phyloP scores from a whole-genome alignment of 1,140 invertebrate species.

The Doryteuthis pealeii region DNA sequence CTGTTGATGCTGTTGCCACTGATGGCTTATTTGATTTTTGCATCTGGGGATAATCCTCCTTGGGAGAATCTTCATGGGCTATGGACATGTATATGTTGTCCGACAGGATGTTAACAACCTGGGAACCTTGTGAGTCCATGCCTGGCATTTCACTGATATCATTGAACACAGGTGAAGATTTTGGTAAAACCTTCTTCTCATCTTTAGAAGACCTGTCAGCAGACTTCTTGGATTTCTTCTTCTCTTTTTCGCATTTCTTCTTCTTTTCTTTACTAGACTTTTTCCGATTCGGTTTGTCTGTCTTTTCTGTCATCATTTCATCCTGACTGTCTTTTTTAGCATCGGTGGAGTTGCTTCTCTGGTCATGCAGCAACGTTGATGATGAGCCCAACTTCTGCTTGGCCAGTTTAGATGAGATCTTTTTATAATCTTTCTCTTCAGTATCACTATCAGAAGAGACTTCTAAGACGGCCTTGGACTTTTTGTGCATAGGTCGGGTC shows the following conservation, averaged over 20 bases:
- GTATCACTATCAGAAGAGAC: slow-evolving; percentile 41
- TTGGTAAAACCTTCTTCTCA: neutral
- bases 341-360: neutral
- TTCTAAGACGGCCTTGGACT: slow-evolving; percentile 31
- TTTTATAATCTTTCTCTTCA: slow-evolving; percentile 25
- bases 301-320: neutral
- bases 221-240: slow-evolving; percentile 15
- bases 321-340: neutral
- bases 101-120: neutral
- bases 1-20: neutral
- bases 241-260: slow-evolving; percentile 24
- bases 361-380: neutral
- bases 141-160: neutral
- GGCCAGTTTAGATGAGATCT: neutral
- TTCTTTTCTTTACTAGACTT: slow-evolving; percentile 24
- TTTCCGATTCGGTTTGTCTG: slow-evolving; percentile 21
- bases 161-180: neutral
- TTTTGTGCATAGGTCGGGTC: slow-evolving; percentile 18
- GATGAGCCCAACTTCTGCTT: neutral
- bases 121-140: neutral
- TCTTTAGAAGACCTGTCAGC: neutral
- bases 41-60: neutral
- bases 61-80: neutral
- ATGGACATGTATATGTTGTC: neutral
- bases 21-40: neutral